Percentiles rank a stretch among this genome's conserved stretches.
These are phyloP conservation scores for Agapornis canus DNA, from an alignment of 2,797 vertebrate genomes.

Conservation along the genomic window DNA sequence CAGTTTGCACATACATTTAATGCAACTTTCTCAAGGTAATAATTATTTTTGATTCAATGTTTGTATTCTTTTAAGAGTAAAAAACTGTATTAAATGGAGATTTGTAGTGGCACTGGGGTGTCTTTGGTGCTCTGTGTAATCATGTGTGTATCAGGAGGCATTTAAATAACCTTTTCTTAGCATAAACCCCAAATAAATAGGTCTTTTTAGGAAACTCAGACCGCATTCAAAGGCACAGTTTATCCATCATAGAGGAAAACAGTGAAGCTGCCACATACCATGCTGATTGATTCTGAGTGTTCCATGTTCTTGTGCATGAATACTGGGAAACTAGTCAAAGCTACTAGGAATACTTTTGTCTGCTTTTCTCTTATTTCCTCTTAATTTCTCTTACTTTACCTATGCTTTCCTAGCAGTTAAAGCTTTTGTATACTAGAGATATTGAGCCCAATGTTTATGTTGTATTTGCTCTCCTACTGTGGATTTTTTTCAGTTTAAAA, in stretches of 20 bases:
- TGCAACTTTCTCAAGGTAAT: constrained; percentile 93
- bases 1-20: constrained; percentile 88
- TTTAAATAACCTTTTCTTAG: neutral
- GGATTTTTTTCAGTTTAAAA: neutral
- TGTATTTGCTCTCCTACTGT: neutral
- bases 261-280: neutral
- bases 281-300: neutral
- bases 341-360: neutral
- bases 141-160: neutral
- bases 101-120: neutral
- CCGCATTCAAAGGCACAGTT: neutral
- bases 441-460: neutral
- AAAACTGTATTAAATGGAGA: neutral
- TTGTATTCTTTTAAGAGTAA: neutral
- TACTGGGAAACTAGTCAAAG: neutral
- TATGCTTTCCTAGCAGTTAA: neutral
- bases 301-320: neutral
- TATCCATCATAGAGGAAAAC: neutral
- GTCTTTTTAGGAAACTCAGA: neutral
- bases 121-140: neutral
- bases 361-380: neutral
- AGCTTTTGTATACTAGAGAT: neutral
- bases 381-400: neutral
- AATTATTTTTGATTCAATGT: neutral
- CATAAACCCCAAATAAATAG: neutral